A percentile compares a stretch with the other conserved stretches of the same genome.
phyloP scores from a whole-genome alignment of 2,888 invertebrate species.

The Aspidapion aeneum region DNA sequence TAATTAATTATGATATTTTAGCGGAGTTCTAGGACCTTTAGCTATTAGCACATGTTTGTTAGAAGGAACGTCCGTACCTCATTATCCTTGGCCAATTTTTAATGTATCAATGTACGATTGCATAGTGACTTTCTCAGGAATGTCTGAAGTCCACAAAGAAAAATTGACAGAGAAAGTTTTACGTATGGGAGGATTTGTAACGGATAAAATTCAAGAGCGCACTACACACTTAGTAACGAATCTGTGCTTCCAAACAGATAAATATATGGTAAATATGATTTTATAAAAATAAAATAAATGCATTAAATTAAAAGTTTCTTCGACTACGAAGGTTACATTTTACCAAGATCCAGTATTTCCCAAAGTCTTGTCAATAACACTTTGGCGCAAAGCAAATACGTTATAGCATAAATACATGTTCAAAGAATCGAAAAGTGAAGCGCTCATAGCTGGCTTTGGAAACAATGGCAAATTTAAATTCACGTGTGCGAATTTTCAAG shows the following conservation, averaged over 20 bases:
- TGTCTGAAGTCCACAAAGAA: slow-evolving; percentile 49
- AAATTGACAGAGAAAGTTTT: slow-evolving; percentile 60
- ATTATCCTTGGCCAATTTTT: slow-evolving; percentile 71
- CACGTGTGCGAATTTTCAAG: too few relatives aligned
- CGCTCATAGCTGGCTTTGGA: too few relatives aligned
- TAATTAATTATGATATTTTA: too few relatives aligned
- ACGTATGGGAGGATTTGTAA: slow-evolving; percentile 76
- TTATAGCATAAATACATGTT: too few relatives aligned
- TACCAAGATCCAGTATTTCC: too few relatives aligned
- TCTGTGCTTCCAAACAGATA: slow-evolving; percentile 69
- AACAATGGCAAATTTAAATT: too few relatives aligned
- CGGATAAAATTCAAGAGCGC: slow-evolving; percentile 57
- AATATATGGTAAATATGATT: slow-evolving; percentile 70
- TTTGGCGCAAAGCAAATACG: too few relatives aligned
- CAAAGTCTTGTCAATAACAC: too few relatives aligned
- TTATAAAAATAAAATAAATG: too few relatives aligned
- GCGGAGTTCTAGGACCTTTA: slow-evolving; percentile 77
- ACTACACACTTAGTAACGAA: slow-evolving; percentile 82
- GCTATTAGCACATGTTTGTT: slow-evolving; percentile 73
- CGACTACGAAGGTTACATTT: too few relatives aligned
- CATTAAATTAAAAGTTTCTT: too few relatives aligned
- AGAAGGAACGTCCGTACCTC: slow-evolving; percentile 70
- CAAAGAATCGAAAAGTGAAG: too few relatives aligned
- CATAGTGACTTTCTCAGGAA: slow-evolving; percentile 60
- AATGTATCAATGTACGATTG: slow-evolving; percentile 77